A percentile compares a stretch with the other conserved stretches of the same genome.
Evolutionary conservation across 2,113 vertebrate species (phyloP).

Genomic region (Hemiprocne comata): DNA sequence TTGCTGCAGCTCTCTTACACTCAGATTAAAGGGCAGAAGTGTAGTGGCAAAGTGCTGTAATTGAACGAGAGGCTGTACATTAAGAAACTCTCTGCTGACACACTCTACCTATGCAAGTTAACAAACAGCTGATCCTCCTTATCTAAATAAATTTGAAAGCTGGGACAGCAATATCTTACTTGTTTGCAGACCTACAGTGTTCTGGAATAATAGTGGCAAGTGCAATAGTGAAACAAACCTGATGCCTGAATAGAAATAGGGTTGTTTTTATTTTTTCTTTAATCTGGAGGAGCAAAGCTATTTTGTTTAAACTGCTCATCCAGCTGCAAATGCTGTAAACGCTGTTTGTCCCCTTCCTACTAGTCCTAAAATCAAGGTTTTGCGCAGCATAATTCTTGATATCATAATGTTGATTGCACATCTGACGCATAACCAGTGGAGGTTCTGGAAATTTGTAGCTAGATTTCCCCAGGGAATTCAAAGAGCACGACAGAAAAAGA

Average conservation of each 20-base stretch:
- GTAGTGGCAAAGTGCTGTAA: background rate
- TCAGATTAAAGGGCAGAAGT: constrained; percentile 1
- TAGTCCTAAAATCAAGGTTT: background rate
- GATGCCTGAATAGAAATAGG: background rate
- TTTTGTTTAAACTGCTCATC: background rate
- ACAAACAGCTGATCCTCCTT: constrained; percentile 14
- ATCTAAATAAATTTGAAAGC: background rate
- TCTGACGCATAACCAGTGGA: background rate
- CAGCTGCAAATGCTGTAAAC: background rate
- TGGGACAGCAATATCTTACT: background rate
- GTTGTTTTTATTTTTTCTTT: background rate
- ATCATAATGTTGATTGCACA: background rate
- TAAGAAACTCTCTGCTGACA: background rate
- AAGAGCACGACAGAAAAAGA: background rate
- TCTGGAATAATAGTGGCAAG: background rate
- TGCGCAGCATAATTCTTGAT: background rate
- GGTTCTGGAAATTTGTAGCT: background rate
- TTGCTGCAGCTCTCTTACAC: background rate
- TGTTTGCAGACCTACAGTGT: background rate
- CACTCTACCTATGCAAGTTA: background rate
- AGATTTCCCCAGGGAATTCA: background rate
- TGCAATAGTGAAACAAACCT: background rate
- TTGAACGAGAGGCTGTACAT: background rate
- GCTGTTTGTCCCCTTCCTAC: background rate
- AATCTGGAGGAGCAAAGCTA: background rate